These are phyloP conservation scores for Stichodactyla mertensii DNA, from an alignment of 64 coral and sea anemone species.

Conservation along the genomic window DNA sequence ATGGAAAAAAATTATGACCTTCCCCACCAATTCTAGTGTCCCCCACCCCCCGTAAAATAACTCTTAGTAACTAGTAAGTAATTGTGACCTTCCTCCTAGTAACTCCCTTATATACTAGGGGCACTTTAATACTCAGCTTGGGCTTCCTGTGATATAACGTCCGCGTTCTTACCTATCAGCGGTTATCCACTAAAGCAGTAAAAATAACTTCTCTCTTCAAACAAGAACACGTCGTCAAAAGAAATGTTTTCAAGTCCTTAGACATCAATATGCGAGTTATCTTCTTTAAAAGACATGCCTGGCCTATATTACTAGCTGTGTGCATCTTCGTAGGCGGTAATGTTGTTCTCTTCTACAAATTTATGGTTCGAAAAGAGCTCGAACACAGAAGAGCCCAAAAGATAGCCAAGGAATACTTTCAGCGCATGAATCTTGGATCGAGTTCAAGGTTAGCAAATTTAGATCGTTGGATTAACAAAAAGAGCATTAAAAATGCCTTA, in stretches of 20 bases:
- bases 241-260: background rate
- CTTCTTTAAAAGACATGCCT: conserved; percentile 41
- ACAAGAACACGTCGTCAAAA: no score
- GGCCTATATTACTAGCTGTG: conserved; percentile 9
- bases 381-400: background rate
- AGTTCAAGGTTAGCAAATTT: background rate
- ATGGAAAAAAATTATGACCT: no score
- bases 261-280: conserved; percentile 40
- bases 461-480: background rate
- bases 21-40: no score
- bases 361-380: conserved; percentile 18
- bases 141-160: no score
- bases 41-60: no score
- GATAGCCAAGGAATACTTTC: background rate
- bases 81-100: no score
- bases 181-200: no score
- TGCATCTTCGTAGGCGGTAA: conserved; percentile 46
- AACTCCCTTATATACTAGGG: no score
- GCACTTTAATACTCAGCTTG: no score
- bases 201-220: no score
- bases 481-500: background rate
- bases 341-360: conserved; percentile 34
- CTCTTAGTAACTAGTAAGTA: no score
- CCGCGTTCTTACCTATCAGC: no score
- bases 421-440: background rate